Conservation (phyloP, 2,888 invertebrate species). For the Acleris literana region DNA sequence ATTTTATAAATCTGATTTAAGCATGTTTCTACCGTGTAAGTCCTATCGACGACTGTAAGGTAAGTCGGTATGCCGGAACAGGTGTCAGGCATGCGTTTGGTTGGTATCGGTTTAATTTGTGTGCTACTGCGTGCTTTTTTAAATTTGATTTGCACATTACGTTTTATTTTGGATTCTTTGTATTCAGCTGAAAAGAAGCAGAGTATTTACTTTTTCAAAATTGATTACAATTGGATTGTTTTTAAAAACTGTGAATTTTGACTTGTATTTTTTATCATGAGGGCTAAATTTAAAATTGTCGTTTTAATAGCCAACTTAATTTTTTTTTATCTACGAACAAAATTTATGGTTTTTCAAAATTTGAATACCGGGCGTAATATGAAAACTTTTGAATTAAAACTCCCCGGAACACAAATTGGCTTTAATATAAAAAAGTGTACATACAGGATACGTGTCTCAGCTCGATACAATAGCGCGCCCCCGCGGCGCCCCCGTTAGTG, state of each 20-base stretch:
- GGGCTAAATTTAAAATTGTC: too few relatives aligned
- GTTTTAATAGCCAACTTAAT: not conserved
- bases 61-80: slow-evolving; percentile 14
- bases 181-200: slow-evolving; percentile 39
- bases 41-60: slow-evolving; percentile 11
- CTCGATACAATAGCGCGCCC: slow-evolving; percentile 52
- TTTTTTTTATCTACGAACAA: not conserved
- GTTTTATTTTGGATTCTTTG: slow-evolving; percentile 37
- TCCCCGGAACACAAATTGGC: not conserved
- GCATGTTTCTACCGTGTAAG: slow-evolving; percentile 18
- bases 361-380: too few relatives aligned
- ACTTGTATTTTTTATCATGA: not conserved
- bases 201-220: slow-evolving; percentile 6
- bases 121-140: slow-evolving; percentile 40
- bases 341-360: slow-evolving; percentile 27
- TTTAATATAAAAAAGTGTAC: not conserved
- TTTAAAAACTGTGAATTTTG: slow-evolving; percentile 20
- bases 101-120: slow-evolving; percentile 13
- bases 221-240: slow-evolving; percentile 22
- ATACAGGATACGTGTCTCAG: slow-evolving; percentile 34
- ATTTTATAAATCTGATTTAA: slow-evolving; percentile 3
- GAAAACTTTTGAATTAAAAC: too few relatives aligned
- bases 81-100: slow-evolving; percentile 17
- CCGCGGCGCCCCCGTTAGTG: slow-evolving; percentile 57
- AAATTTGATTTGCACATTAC: slow-evolving; percentile 33